phyloP scores from a whole-genome alignment of 2,797 vertebrate species.

The Sebastes flavidus region DNA sequence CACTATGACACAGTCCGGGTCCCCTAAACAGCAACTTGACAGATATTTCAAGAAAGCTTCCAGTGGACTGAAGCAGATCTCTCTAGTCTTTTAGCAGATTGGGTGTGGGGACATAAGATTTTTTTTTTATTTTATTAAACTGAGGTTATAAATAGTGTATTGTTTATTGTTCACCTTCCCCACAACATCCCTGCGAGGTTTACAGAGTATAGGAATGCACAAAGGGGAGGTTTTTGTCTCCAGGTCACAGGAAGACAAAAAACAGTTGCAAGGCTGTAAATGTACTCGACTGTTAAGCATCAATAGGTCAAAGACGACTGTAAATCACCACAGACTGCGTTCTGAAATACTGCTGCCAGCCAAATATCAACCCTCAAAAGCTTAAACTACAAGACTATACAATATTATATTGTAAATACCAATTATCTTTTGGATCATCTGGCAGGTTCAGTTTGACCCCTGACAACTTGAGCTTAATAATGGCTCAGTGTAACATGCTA shows the following conservation, averaged over 20 bases:
- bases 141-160: conserved; percentile 82
- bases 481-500: not conserved
- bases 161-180: conserved; percentile 81
- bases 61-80: conserved; percentile 7
- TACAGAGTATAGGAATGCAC: conserved; percentile 59
- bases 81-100: conserved; percentile 62
- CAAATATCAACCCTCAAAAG: not conserved
- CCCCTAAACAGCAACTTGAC: conserved; percentile 20
- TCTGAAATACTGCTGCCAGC: not conserved
- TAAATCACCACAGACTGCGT: conserved; percentile 17
- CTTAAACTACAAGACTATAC: not conserved
- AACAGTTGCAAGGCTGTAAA: conserved; percentile 45
- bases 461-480: not conserved
- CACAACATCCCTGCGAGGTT: conserved; percentile 15
- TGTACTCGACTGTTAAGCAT: conserved; percentile 45
- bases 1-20: not conserved
- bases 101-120: conserved; percentile 47
- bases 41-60: conserved; percentile 18
- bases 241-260: conserved; percentile 68
- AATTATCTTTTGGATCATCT: not conserved
- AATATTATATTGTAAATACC: not conserved
- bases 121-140: conserved; percentile 49
- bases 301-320: conserved; percentile 19
- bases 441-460: not conserved
- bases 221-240: conserved; percentile 35